Base-by-base conservation (phyloP, 2,113 vertebrate genomes). In the Drymodes brunneopygia region DNA sequence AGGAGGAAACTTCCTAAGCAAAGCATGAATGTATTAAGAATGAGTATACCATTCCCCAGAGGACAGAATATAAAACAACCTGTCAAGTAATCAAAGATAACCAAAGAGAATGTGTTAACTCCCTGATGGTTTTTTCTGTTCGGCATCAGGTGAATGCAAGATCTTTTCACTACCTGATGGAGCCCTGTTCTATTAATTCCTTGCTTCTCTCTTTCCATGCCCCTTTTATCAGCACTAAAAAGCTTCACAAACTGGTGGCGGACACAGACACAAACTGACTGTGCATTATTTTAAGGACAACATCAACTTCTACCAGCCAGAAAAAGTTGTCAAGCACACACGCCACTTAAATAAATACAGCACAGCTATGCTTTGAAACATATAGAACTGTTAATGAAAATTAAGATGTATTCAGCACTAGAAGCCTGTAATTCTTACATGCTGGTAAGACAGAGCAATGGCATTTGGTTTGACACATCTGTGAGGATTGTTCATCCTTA, bases 71-170 rank as follows among this genome's bases (percentile, higher is more conserved):
- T 40, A 96, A 88, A 96, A 96, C 82, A 95, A 73, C 45, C 56
- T 91, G 88, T 93, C 89, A 95, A 95, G 70, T 70, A 96, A 83
- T 97, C 93, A 90, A 69, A 90, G 88, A 90, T 78, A 96, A 94
- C 66, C 92, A 95, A 96, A 96, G 91, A 95, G 92, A 89, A 95
- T 81, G 61, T 90, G 92, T 94, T 89, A 96, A 94, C 95, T 73
- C 79, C 92, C 80, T 91, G 51, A 93, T 88, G 58, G 86, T 97
- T 92, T 94, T 70, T 75, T 58, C 92, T 94, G 65, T 95, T 94
- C 20, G 2, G 91, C 57, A 95, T 88, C 91, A 96, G 78, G 72
- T 95, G 87, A 96, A 92, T 78, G 91, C 81, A 91, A 89, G 62
- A 93, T 96, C 84, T 91, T 95, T 85, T 80, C 38, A 87, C 60